A percentile compares a stretch with the other conserved stretches of the same genome.
Conservation (phyloP, 1,140 invertebrate genomes). For the Trichomalopsis sarcophagae region DNA sequence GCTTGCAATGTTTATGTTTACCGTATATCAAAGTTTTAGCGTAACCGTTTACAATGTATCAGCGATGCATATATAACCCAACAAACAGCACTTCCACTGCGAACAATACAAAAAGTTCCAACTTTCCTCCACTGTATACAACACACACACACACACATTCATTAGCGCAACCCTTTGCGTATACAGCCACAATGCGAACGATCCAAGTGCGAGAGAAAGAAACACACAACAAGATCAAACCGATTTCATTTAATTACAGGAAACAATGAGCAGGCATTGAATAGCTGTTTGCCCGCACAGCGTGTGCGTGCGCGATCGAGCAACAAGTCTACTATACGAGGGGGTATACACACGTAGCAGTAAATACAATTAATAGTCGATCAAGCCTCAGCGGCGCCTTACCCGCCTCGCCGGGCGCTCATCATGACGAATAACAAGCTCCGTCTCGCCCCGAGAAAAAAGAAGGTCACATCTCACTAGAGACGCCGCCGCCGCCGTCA, state of each 20-base stretch:
- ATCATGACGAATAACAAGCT: neutral
- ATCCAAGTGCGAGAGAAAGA: neutral
- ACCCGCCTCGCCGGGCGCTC: neutral
- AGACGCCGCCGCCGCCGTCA: neutral
- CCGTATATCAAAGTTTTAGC: too few relatives aligned
- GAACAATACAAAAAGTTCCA: too few relatives aligned
- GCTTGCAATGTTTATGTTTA: too few relatives aligned
- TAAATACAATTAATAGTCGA: constrained; percentile 5
- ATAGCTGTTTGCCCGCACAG: neutral
- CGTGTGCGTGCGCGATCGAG: too few relatives aligned
- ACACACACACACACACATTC: too few relatives aligned
- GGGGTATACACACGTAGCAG: neutral
- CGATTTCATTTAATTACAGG: neutral
- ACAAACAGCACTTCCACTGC: too few relatives aligned
- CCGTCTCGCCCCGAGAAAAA: neutral
- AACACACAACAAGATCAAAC: neutral
- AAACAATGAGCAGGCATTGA: neutral
- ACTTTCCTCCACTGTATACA: too few relatives aligned
- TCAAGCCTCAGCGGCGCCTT: neutral
- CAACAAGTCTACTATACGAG: neutral
- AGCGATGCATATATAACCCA: too few relatives aligned
- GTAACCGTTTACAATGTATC: too few relatives aligned
- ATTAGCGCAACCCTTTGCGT: neutral
- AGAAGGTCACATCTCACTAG: neutral
- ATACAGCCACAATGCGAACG: neutral